phyloP scores from a whole-genome alignment of 2,888 invertebrate genomes.

The Villa cingulata region DNA sequence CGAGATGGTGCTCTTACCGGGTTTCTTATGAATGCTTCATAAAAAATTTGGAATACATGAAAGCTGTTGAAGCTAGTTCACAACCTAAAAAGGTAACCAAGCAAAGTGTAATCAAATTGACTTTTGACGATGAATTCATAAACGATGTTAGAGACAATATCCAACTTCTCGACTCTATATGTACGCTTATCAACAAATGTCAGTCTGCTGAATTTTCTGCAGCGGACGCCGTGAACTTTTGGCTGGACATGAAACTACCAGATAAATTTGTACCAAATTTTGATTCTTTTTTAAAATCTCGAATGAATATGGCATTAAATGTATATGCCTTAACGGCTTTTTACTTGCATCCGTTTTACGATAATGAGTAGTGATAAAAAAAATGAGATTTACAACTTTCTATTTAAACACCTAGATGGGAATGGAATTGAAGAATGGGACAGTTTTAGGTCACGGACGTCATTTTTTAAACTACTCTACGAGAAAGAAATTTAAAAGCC shows the following conservation, averaged over 20 bases:
- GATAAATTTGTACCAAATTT: neutral
- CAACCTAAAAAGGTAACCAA: neutral
- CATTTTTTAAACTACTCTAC: constrained; percentile 4
- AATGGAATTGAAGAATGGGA: constrained; percentile 8
- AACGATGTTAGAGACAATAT: constrained; percentile 5
- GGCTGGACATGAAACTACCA: constrained; percentile 8
- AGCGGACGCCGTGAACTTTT: constrained; percentile 5
- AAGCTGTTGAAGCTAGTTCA: neutral
- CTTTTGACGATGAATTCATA: constrained; percentile 9
- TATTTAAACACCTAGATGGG: constrained; percentile 6
- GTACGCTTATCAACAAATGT: constrained; percentile 5
- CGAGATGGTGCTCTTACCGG: constrained; percentile 9
- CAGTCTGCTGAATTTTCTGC: constrained; percentile 1
- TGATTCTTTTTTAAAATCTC: neutral
- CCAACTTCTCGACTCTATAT: constrained; percentile 5
- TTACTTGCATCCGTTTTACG: too few relatives aligned
- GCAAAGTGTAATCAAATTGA: neutral
- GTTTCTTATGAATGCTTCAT: constrained; percentile 2
- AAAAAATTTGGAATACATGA: constrained; percentile 4
- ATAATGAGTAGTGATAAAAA: neutral
- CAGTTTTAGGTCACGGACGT: neutral
- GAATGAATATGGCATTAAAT: neutral
- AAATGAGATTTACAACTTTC: constrained; percentile 1
- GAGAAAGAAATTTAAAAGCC: constrained; percentile 10
- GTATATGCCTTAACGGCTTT: constrained; percentile 1